Conservation (phyloP, 2,113 vertebrate species). For the Phalacrocorax aristotelis region DNA sequence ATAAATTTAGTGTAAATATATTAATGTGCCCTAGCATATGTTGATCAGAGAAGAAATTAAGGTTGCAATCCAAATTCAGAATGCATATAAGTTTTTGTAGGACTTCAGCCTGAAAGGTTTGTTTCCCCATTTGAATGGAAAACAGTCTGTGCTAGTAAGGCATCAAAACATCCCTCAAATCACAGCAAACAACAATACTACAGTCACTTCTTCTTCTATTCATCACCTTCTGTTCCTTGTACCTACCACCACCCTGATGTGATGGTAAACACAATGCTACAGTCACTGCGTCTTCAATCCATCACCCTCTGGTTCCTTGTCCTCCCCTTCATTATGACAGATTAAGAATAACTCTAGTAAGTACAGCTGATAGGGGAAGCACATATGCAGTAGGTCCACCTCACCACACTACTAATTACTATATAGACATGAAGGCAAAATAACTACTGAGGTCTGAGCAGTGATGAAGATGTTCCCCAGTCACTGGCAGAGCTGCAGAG, state of each 20-base stretch:
- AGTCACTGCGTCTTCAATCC: background rate
- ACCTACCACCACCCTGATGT: fast-evolving
- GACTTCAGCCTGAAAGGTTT: background rate
- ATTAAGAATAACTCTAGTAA: background rate
- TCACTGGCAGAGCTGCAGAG: background rate
- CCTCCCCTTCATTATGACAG: background rate
- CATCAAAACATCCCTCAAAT: background rate
- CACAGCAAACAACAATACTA: background rate
- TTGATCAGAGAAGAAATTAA: background rate
- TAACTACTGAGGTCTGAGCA: background rate
- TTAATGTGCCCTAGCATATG: background rate
- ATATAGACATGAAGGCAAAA: background rate
- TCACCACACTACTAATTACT: background rate
- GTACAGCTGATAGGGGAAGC: background rate
- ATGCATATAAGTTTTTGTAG: background rate
- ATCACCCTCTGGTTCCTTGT: background rate
- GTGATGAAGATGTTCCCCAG: background rate
- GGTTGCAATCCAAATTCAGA: background rate
- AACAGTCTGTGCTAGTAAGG: background rate
- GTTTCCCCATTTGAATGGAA: background rate
- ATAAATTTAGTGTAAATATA: background rate
- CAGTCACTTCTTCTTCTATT: background rate
- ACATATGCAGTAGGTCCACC: background rate
- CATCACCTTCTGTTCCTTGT: background rate
- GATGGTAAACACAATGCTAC: background rate